These are phyloP conservation scores for Phoenoteleia sp. DNA, from an alignment of 2,888 invertebrate genomes.

Conservation along the genomic window DNA sequence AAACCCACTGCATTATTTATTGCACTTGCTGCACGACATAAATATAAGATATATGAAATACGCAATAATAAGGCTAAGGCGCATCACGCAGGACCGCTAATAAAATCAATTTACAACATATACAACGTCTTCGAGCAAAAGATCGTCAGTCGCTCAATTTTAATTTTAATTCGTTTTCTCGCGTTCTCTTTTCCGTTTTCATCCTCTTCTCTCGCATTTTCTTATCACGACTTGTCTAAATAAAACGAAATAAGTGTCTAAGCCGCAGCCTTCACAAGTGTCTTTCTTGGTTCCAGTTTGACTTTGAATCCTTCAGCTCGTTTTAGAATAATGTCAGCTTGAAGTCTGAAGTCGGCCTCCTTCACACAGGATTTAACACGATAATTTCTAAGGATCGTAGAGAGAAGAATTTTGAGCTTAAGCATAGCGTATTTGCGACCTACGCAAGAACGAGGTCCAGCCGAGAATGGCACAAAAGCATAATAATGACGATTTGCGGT, in stretches of 20 bases:
- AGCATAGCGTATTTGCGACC: constrained; percentile 94
- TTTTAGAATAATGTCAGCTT: constrained; percentile 92
- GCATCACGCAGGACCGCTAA: constrained; percentile 72
- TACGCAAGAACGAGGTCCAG: constrained; percentile 93
- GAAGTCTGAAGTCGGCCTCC: constrained; percentile 90
- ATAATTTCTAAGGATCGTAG: constrained; percentile 91
- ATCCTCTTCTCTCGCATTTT: constrained; percentile 11
- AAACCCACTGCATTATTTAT: constrained; percentile 82
- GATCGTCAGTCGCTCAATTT: background rate
- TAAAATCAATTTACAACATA: constrained; percentile 78
- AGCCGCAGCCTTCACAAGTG: constrained; percentile 74
- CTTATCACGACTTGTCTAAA: background rate
- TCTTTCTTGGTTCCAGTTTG: constrained; percentile 82
- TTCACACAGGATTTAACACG: constrained; percentile 89
- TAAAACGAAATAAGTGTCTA: constrained; percentile 17
- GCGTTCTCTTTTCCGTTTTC: background rate
- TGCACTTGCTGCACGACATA: constrained; percentile 82
- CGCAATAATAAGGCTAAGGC: constrained; percentile 71
- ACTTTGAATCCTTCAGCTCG: constrained; percentile 91
- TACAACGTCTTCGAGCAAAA: constrained; percentile 71
- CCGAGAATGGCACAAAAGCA: constrained; percentile 93
- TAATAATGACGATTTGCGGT: constrained; percentile 93
- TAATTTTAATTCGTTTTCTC: constrained; percentile 17
- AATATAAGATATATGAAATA: constrained; percentile 76
- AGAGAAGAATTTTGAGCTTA: constrained; percentile 91